Percentiles rank a stretch among this genome's conserved stretches.
Evolutionary conservation across 1,140 invertebrate genomes (phyloP).

Genomic region (Drosophila burlai): DNA sequence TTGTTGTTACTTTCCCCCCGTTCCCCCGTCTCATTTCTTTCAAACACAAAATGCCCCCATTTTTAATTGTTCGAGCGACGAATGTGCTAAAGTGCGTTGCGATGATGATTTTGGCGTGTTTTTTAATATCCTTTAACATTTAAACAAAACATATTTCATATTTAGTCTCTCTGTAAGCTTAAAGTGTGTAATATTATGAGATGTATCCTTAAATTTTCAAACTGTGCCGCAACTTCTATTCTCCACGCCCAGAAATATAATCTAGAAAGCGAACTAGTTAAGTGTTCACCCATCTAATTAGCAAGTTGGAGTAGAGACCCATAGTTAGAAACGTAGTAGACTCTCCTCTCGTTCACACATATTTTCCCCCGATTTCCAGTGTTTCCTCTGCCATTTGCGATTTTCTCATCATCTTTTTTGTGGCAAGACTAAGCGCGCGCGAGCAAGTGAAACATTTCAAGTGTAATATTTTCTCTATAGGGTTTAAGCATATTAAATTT

Average conservation of each 20-base stretch:
- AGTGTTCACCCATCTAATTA: constrained; percentile 40
- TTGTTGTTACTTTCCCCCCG: constrained; percentile 73
- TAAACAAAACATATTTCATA: constrained; percentile 49
- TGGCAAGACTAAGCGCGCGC: constrained; percentile 45
- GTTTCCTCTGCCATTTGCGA: constrained; percentile 29
- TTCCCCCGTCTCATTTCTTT: constrained; percentile 47
- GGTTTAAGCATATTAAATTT: constrained; percentile 50
- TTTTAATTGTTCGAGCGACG: constrained; percentile 53
- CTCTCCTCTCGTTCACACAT: constrained; percentile 1
- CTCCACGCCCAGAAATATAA: constrained; percentile 20
- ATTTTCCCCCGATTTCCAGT: constrained; percentile 16
- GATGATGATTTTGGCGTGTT: constrained; percentile 51
- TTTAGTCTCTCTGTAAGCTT: constrained; percentile 46
- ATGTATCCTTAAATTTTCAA: constrained; percentile 29
- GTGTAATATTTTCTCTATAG: constrained; percentile 71
- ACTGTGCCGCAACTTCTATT: constrained; percentile 1
- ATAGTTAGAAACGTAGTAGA: constrained; percentile 38
- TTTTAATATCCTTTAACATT: constrained; percentile 62
- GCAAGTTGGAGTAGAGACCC: constrained; percentile 25
- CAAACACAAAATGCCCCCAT: constrained; percentile 19
- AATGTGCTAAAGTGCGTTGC: constrained; percentile 29
- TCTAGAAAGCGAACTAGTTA: constrained; percentile 25
- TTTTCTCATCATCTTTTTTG: constrained; percentile 28
- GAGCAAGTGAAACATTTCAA: constrained; percentile 56
- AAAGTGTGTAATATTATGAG: constrained; percentile 69